Percentiles rank a stretch among this genome's conserved stretches.
Evolutionary conservation across 2,797 vertebrate genomes (phyloP).

Genomic region (Ambastaia sidthimunki): DNA sequence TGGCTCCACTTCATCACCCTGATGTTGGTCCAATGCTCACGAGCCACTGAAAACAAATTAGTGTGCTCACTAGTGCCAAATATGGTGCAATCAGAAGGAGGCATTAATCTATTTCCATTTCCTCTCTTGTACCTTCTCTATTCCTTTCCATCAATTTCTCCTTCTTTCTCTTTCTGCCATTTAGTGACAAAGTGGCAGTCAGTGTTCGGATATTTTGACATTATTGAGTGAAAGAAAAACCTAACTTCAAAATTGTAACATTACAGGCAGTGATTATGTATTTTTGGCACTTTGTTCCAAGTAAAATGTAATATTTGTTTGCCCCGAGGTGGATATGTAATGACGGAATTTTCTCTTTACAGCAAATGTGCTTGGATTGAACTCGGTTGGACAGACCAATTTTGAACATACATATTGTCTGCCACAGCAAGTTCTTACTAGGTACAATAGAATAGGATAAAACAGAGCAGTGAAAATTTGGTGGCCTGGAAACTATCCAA

Average conservation of each 20-base stretch:
- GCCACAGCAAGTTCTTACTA: neutral
- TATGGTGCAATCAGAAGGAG: conserved; percentile 60
- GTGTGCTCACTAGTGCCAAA: conserved; percentile 58
- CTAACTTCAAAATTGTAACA: neutral
- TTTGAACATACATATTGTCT: neutral
- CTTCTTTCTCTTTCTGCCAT: neutral
- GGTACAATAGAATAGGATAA: too few relatives aligned
- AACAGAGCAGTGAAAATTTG: too few relatives aligned
- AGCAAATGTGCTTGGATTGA: too few relatives aligned
- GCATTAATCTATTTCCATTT: conserved; percentile 63
- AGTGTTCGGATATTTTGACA: neutral
- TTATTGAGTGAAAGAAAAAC: conserved; percentile 13
- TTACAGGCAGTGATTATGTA: neutral
- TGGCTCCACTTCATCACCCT: conserved; percentile 67
- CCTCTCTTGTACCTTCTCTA: conserved; percentile 10
- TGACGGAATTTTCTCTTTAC: neutral
- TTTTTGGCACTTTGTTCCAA: too few relatives aligned
- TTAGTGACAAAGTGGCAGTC: conserved; percentile 4
- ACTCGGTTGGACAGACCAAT: neutral
- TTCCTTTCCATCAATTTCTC: conserved; percentile 44
- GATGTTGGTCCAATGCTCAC: conserved; percentile 39
- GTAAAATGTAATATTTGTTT: too few relatives aligned
- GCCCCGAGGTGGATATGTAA: too few relatives aligned
- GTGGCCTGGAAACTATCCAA: too few relatives aligned
- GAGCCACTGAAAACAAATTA: conserved; percentile 51